Base-by-base conservation (phyloP, 2,113 vertebrate genomes). In the Xiphophorus maculatus region DNA sequence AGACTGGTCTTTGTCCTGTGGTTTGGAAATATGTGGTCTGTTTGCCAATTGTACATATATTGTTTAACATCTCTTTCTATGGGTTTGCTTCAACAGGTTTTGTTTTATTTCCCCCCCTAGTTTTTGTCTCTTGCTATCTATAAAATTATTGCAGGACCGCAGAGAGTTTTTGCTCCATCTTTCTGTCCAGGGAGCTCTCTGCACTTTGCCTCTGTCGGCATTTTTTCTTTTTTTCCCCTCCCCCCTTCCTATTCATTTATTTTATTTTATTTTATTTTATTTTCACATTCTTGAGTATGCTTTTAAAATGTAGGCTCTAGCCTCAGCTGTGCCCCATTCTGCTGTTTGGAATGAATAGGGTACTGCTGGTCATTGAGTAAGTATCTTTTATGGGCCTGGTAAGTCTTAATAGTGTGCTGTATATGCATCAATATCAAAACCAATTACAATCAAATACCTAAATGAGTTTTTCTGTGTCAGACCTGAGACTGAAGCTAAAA, bases 271-370 rank as follows among this genome's bases (percentile, higher is more conserved):
- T 62, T 63, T 79, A 77, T 76, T 89, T 90, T 89, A 64, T 62
- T 84, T 90, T 88, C 84, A 88, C 93, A 93, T 95, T 96, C 94
- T 91, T 94, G 90, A 95, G 94, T 95, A 94, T 96, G 84, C 94
- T 92, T 90, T 96, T 96, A 96, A 95, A 94, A 95, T 96, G 87
- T 96, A 97, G 96, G 94, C 92, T 96, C 92, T 95, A 93, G 95
- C 93, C 92, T 96, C 95, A 96, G 91, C 95, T 97, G 79, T 95
- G 95, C 95, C 95, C 94, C 88, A 94, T 94, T 96, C 95, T 97
- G 95, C 94, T 97, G 94, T 97, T 96, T 95, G 93, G 94, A 96
- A 97, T 96, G 93, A 96, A 94, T 95, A 96, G 94, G 95, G 93
- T 96, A 96, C 95, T 97, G 94, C 94, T 95, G 95, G 90, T 96